These are phyloP conservation scores for Macropus fuliginosus DNA, from an alignment of 2,797 vertebrate species.

Conservation along the genomic window DNA sequence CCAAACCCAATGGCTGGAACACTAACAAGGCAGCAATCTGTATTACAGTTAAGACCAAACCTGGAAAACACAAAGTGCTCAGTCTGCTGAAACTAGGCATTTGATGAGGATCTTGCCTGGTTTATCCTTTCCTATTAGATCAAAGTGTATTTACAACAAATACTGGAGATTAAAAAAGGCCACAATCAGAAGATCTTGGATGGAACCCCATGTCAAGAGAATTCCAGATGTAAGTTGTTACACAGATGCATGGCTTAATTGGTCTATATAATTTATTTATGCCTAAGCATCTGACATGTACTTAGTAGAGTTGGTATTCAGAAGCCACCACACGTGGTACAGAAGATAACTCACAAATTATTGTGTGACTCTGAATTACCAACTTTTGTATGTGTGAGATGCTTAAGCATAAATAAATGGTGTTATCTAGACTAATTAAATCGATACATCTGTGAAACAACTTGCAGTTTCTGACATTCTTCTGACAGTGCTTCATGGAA, in stretches of 20 bases:
- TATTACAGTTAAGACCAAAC: conserved; percentile 28
- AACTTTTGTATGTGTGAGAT: conserved; percentile 84
- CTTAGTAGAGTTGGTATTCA: conserved; percentile 81
- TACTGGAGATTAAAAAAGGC: conserved; percentile 50
- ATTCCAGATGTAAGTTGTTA: conserved; percentile 74
- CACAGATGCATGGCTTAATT: conserved; percentile 80
- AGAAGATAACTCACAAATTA: conserved; percentile 85
- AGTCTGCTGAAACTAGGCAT: conserved; percentile 22
- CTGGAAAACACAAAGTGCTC: conserved; percentile 28
- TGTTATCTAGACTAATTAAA: conserved; percentile 86
- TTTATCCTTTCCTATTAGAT: conserved; percentile 13
- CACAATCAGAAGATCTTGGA: conserved; percentile 71
- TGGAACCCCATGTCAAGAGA: conserved; percentile 70
- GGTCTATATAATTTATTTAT: conserved; percentile 83
- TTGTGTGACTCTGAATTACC: conserved; percentile 85
- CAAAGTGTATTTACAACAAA: conserved; percentile 57
- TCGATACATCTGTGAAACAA: conserved; percentile 83
- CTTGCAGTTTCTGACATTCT: conserved; percentile 79
- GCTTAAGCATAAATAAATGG: conserved; percentile 86
- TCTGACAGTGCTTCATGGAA: conserved; percentile 71
- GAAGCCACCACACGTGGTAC: conserved; percentile 80
- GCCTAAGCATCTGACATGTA: conserved; percentile 81
- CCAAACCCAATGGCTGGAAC: conserved; percentile 24
- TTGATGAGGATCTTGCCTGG: conserved; percentile 15
- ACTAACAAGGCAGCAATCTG: background rate